Conservation (phyloP, 2,797 vertebrate species). For the Echeneis naucrates region DNA sequence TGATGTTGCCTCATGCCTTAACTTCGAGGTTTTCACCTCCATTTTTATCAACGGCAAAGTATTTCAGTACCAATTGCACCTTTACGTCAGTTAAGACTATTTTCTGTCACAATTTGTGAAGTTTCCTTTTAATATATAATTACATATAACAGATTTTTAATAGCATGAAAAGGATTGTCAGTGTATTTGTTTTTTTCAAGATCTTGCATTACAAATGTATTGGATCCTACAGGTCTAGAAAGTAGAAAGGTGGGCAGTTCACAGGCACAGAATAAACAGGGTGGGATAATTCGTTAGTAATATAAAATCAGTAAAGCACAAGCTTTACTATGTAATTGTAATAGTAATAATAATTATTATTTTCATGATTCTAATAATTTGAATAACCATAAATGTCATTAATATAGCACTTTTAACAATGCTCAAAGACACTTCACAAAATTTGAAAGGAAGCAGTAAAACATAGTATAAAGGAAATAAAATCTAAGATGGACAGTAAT, state of each 20-base stretch:
- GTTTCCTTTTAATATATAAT: neutral
- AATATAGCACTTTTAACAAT: too few relatives aligned
- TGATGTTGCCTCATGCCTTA: neutral
- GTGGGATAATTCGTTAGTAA: neutral
- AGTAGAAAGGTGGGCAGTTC: neutral
- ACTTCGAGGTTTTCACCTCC: neutral
- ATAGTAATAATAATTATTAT: too few relatives aligned
- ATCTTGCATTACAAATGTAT: neutral
- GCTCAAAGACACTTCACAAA: too few relatives aligned
- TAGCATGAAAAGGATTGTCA: too few relatives aligned
- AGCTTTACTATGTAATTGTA: neutral
- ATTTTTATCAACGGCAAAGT: neutral
- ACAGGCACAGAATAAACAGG: neutral
- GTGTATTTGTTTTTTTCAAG: too few relatives aligned
- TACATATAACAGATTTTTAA: neutral
- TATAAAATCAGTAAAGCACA: too few relatives aligned
- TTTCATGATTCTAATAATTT: too few relatives aligned
- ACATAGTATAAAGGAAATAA: too few relatives aligned
- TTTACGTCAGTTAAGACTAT: neutral
- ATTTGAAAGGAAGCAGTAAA: too few relatives aligned
- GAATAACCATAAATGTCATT: too few relatives aligned
- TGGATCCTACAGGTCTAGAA: neutral
- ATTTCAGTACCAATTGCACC: neutral
- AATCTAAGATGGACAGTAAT: too few relatives aligned
- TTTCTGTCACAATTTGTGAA: neutral